These are phyloP conservation scores for Grammomys surdaster DNA, from an alignment of 2,113 vertebrate genomes.

Conservation along the genomic window DNA sequence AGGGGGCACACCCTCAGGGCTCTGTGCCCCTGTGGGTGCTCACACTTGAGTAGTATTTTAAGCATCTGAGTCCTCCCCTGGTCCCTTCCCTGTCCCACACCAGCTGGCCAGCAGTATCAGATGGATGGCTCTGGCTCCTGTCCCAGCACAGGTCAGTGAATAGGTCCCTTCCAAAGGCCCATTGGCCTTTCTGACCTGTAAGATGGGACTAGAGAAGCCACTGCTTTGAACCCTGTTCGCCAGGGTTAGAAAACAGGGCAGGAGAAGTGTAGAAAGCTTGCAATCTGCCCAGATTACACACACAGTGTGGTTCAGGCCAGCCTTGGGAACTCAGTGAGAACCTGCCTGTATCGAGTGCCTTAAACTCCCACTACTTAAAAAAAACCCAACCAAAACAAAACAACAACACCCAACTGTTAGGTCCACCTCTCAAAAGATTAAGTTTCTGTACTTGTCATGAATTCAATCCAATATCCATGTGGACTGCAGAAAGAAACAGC, in stretches of 20 bases:
- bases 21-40: background rate
- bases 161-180: background rate
- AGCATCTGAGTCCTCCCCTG: constrained; percentile 47
- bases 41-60: constrained; percentile 64
- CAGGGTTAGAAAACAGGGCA: background rate
- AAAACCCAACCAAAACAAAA: background rate
- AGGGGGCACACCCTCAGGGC: background rate
- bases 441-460: background rate
- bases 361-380: background rate
- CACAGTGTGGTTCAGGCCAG: background rate
- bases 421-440: background rate
- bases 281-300: background rate
- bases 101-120: constrained; percentile 61
- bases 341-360: background rate
- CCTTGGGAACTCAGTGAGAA: background rate
- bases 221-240: background rate
- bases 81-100: background rate
- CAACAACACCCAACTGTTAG: background rate
- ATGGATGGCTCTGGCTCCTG: constrained; percentile 47
- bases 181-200: background rate
- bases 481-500: background rate
- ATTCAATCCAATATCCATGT: background rate
- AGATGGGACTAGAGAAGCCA: background rate
- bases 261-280: background rate
- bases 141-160: background rate